Evolutionary conservation across 2,113 vertebrate genomes (phyloP).

Genomic region (Sardina pilchardus): DNA sequence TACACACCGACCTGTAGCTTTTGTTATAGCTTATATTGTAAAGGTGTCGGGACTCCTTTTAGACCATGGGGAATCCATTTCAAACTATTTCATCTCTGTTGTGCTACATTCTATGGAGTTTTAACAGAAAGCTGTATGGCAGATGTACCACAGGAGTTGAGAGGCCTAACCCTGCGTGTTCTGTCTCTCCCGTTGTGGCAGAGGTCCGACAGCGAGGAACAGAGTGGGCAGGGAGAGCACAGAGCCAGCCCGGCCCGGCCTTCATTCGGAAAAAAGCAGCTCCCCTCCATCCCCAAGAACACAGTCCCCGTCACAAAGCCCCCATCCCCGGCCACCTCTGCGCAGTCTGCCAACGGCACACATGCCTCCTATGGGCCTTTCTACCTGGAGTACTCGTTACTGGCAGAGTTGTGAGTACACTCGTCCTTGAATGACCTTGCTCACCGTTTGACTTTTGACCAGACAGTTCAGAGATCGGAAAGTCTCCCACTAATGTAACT

Average conservation of each 20-base stretch:
- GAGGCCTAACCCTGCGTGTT: constrained; percentile 9
- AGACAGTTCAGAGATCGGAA: not conserved
- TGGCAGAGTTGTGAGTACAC: constrained; percentile 93
- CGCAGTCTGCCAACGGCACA: constrained; percentile 88
- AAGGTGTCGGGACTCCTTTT: not conserved
- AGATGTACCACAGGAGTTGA: not conserved
- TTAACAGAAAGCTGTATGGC: not conserved
- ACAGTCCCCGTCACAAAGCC: constrained; percentile 88
- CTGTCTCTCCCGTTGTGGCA: constrained; percentile 51
- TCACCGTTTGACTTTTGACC: not conserved
- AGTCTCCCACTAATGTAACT: not conserved
- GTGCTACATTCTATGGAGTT: not conserved
- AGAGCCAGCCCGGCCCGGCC: constrained; percentile 83
- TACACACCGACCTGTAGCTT: not conserved
- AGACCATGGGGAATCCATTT: not conserved
- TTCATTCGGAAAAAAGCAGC: constrained; percentile 86
- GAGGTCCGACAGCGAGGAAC: constrained; percentile 89
- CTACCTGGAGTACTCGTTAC: constrained; percentile 96
- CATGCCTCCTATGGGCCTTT: constrained; percentile 97
- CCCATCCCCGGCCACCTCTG: constrained; percentile 72
- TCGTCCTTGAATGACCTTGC: not conserved
- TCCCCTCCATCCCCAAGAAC: constrained; percentile 95
- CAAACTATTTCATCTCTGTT: not conserved
- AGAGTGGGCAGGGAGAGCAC: constrained; percentile 76
- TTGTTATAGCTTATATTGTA: not conserved